Conservation (phyloP, 2,888 invertebrate species). For the Mimachlamys varia region DNA sequence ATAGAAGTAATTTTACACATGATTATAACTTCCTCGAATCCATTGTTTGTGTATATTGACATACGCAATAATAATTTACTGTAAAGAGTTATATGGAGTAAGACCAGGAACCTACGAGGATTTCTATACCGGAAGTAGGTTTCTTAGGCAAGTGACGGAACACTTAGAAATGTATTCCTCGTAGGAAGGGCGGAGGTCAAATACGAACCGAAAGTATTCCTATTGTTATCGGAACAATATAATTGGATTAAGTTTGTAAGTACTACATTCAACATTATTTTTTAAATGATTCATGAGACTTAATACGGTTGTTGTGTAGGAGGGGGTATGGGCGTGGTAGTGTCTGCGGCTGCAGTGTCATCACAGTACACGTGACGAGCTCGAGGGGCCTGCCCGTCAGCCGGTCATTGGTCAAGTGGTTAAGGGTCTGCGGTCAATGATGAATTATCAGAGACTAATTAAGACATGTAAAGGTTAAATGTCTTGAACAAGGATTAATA, state of each 20-base stretch:
- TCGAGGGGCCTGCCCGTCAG: background rate
- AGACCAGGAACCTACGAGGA: background rate
- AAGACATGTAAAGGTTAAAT: background rate
- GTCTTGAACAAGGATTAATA: background rate
- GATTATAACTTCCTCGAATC: background rate
- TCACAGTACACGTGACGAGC: background rate
- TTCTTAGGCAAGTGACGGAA: background rate
- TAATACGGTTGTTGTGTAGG: no score
- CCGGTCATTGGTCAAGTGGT: background rate
- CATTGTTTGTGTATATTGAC: no score
- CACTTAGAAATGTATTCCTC: background rate
- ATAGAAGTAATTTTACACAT: background rate
- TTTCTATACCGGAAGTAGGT: background rate
- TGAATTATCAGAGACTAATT: background rate
- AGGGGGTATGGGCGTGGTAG: no score
- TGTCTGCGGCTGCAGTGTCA: no score
- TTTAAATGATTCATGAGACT: no score
- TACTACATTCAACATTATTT: no score
- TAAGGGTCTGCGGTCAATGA: background rate
- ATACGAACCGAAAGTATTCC: background rate
- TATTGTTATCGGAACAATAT: background rate
- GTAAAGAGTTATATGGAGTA: background rate
- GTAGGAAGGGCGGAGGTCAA: background rate
- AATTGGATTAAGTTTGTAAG: background rate
- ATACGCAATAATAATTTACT: no score